phyloP scores from a whole-genome alignment of 2,113 vertebrate species.

The Poecile atricapillus region DNA sequence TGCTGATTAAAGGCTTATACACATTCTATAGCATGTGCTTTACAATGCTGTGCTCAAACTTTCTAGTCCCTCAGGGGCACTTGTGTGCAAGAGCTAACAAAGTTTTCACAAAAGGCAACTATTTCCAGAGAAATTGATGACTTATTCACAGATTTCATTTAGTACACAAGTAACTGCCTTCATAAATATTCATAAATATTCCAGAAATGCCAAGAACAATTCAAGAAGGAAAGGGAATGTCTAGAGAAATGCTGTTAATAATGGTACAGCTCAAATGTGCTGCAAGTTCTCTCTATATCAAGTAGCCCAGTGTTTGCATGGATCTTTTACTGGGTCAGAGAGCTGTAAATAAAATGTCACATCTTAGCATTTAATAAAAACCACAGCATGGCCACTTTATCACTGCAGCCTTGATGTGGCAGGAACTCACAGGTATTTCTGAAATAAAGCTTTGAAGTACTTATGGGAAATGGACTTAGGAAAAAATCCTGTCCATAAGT shows the following conservation, averaged over 20 bases:
- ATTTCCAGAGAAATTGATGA: not conserved
- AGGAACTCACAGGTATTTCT: not conserved
- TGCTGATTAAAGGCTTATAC: not conserved
- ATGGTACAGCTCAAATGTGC: not conserved
- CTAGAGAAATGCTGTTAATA: constrained; percentile 36
- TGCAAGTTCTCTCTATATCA: not conserved
- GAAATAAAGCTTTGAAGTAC: not conserved
- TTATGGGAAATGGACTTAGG: not conserved
- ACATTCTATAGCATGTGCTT: not conserved
- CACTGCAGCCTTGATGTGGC: not conserved
- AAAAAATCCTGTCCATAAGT: not conserved
- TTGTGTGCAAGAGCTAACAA: not conserved
- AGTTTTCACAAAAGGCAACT: not conserved
- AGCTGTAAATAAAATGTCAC: constrained; percentile 1
- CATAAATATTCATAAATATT: constrained; percentile 53
- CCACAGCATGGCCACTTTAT: not conserved
- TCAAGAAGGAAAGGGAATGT: not conserved
- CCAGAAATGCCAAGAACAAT: constrained; percentile 42
- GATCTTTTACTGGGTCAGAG: not conserved
- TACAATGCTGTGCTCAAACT: not conserved
- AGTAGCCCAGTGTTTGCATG: not conserved
- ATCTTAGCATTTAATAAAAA: constrained; percentile 23
- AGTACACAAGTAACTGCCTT: not conserved
- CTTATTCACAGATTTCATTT: not conserved
- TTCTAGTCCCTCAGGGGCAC: not conserved